A percentile compares a stretch with the other conserved stretches of the same genome.
Evolutionary conservation across 2,797 vertebrate genomes (phyloP).

Genomic region (Remorina albescens): DNA sequence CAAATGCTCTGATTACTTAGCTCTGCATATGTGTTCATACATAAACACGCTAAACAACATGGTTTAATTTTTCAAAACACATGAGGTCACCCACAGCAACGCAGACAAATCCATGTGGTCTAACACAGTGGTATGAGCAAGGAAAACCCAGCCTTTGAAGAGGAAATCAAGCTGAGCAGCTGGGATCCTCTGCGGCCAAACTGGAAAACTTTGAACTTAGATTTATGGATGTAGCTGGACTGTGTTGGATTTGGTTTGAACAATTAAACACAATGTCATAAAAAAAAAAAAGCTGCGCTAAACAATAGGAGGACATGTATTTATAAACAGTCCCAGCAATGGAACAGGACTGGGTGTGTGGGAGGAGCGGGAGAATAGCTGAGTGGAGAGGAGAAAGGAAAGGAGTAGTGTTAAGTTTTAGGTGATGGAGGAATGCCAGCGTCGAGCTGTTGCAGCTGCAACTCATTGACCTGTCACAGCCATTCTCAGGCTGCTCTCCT

Average conservation of each 20-base stretch:
- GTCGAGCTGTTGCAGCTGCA: constrained; percentile 73
- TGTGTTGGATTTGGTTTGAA: constrained; percentile 38
- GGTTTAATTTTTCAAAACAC: constrained; percentile 58
- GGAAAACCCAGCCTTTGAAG: constrained; percentile 57
- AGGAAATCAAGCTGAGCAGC: constrained; percentile 61
- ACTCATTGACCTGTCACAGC: constrained; percentile 72
- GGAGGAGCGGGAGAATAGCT: constrained; percentile 62
- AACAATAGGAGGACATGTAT: constrained; percentile 61
- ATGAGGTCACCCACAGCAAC: constrained; percentile 23
- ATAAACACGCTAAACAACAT: constrained; percentile 57
- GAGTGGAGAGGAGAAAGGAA: constrained; percentile 58
- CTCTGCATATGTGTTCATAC: constrained; percentile 40
- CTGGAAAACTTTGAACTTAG: constrained; percentile 67
- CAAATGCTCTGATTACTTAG: constrained; percentile 78
- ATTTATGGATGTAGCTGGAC: constrained; percentile 57
- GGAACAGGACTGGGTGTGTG: constrained; percentile 63
- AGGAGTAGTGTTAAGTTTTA: constrained; percentile 62
- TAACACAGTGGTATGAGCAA: constrained; percentile 49
- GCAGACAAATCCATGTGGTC: constrained; percentile 23
- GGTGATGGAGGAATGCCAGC: constrained; percentile 69
- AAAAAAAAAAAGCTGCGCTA: constrained; percentile 37
- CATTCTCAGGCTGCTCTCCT: constrained; percentile 52
- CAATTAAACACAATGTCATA: constrained; percentile 55
- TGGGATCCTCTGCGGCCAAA: constrained; percentile 58
- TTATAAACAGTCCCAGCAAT: constrained; percentile 54